phyloP scores from a whole-genome alignment of 2,113 vertebrate genomes.

The Dasyurus viverrinus region DNA sequence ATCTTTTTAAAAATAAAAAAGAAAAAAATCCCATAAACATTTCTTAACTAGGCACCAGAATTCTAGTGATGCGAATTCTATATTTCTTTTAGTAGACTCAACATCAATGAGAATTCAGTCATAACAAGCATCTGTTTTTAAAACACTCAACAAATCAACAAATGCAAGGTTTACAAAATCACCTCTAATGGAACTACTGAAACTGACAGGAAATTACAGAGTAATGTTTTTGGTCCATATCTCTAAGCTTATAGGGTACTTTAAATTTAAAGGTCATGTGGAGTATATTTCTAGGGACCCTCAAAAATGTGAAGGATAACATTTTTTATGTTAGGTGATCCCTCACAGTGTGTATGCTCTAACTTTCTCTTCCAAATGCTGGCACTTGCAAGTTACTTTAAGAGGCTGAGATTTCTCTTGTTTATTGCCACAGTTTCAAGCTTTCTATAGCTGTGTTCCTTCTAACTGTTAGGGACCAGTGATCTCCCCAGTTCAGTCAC shows the following conservation, averaged over 20 bases:
- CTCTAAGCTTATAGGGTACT: background rate
- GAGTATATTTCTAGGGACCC: background rate
- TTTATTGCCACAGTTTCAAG: background rate
- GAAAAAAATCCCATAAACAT: background rate
- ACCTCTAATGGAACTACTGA: background rate
- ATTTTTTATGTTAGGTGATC: background rate
- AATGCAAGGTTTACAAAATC: background rate
- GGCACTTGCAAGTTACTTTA: background rate
- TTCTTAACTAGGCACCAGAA: background rate
- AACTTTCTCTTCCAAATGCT: background rate
- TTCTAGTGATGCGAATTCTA: background rate
- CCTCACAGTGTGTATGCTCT: background rate
- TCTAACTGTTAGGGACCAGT: background rate
- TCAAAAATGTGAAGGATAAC: background rate
- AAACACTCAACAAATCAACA: background rate
- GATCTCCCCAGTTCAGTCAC: background rate
- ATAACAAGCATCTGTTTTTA: background rate
- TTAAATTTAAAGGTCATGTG: background rate
- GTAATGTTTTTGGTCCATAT: background rate
- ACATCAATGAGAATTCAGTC: background rate
- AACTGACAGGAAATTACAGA: background rate
- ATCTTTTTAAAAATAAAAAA: background rate
- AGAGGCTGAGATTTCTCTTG: background rate
- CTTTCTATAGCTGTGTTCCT: background rate
- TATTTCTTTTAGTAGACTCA: background rate